phyloP scores from a whole-genome alignment of 2,888 invertebrate genomes.

The Campaea margaritaria region DNA sequence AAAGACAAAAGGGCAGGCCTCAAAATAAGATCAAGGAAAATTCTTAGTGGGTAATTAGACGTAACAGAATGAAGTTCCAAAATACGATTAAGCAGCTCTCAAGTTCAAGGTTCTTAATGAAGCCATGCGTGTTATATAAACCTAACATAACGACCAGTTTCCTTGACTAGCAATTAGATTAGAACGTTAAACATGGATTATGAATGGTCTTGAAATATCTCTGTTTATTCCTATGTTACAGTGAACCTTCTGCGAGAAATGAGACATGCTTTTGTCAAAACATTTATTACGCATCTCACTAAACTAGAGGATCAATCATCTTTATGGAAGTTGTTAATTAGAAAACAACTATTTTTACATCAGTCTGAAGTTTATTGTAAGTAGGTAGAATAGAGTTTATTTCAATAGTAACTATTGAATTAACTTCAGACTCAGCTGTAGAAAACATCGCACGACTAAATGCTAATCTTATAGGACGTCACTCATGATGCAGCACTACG shows the following conservation, averaged over 20 bases:
- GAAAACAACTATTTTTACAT: too few relatives aligned
- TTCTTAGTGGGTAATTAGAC: slow-evolving; percentile 13
- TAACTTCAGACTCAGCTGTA: too few relatives aligned
- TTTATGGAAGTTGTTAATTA: too few relatives aligned
- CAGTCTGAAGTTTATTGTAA: too few relatives aligned
- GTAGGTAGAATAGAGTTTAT: too few relatives aligned
- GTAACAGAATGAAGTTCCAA: slow-evolving; percentile 13
- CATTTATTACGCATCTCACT: too few relatives aligned
- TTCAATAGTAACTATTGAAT: too few relatives aligned
- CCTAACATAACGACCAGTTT: slow-evolving; percentile 9
- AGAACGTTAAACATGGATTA: slow-evolving; percentile 14
- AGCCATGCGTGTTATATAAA: slow-evolving; percentile 17
- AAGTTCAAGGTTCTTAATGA: slow-evolving; percentile 17
- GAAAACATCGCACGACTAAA: too few relatives aligned
- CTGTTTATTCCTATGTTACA: too few relatives aligned
- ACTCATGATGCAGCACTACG: slow-evolving; percentile 24
- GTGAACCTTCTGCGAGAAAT: too few relatives aligned
- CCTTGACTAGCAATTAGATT: slow-evolving; percentile 20
- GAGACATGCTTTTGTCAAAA: too few relatives aligned
- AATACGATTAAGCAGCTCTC: neutral
- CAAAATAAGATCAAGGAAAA: slow-evolving; percentile 14
- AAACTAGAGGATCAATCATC: too few relatives aligned
- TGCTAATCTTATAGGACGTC: slow-evolving; percentile 8
- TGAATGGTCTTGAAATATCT: slow-evolving; percentile 3
- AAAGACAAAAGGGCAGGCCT: neutral